phyloP scores from a whole-genome alignment of 2,113 vertebrate species.

The Brachyhypopomus gauderio region DNA sequence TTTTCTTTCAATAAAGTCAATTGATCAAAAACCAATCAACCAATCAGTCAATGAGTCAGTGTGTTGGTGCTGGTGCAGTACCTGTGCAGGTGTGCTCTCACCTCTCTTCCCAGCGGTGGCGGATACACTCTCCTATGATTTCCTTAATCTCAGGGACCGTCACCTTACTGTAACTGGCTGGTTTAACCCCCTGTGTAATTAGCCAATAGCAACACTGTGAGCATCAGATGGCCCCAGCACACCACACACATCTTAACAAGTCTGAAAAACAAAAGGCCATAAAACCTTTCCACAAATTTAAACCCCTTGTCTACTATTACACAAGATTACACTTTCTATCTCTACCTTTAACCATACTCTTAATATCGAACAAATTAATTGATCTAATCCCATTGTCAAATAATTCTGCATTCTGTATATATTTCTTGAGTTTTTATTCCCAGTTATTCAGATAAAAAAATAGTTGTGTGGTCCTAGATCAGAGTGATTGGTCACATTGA shows the following conservation, averaged over 20 bases:
- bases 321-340: too few species aligned
- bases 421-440: too few species aligned
- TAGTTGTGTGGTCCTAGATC: neutral
- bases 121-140: slow-evolving; percentile 98
- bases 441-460: too few species aligned
- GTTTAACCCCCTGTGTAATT: slow-evolving; percentile 88
- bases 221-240: too few species aligned
- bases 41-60: neutral
- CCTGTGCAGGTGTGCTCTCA: slow-evolving; percentile 67
- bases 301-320: too few species aligned
- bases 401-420: too few species aligned
- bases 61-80: neutral
- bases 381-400: too few species aligned
- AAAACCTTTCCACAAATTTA: too few species aligned
- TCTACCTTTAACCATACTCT: too few species aligned
- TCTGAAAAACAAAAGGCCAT: too few species aligned
- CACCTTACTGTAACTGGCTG: slow-evolving; percentile 94
- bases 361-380: too few species aligned
- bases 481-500: neutral
- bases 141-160: slow-evolving; percentile 96
- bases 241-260: too few species aligned
- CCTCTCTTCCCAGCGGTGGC: slow-evolving; percentile 95
- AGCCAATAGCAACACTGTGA: neutral
- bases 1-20: neutral
- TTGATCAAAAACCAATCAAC: neutral